Conservation (phyloP, 2,797 vertebrate species). For the Falco cherrug region DNA sequence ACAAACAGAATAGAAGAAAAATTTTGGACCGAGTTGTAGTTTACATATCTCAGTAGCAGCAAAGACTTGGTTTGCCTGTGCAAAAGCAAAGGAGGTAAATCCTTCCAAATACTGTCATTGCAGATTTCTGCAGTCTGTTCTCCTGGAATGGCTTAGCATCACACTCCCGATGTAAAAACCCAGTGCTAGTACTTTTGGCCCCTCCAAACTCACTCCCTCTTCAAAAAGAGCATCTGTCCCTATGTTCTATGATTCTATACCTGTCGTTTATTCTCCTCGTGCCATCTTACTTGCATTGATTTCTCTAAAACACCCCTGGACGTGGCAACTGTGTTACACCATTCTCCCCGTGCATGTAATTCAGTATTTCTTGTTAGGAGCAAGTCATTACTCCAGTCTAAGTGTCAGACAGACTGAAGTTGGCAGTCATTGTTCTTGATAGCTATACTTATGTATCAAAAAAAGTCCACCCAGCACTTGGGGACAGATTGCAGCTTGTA, state of each 20-base stretch:
- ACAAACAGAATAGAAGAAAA: no score
- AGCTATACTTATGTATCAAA: rapidly evolving
- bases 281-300: neutral
- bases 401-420: neutral
- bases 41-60: neutral
- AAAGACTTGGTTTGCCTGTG: neutral
- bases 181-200: neutral
- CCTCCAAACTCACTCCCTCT: neutral
- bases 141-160: neutral
- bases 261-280: neutral
- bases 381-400: neutral
- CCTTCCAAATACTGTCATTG: neutral
- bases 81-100: neutral
- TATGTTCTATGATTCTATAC: neutral
- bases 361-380: neutral
- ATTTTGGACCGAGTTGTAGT: neutral
- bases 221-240: neutral
- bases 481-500: neutral
- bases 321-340: neutral
- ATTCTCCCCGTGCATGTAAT: neutral
- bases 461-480: rapidly evolving
- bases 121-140: neutral
- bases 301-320: neutral
- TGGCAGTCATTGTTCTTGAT: neutral
- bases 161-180: neutral